Percentiles rank a stretch among this genome's conserved stretches.
phyloP scores from a whole-genome alignment of 1,140 invertebrate species.

The Musca domestica region DNA sequence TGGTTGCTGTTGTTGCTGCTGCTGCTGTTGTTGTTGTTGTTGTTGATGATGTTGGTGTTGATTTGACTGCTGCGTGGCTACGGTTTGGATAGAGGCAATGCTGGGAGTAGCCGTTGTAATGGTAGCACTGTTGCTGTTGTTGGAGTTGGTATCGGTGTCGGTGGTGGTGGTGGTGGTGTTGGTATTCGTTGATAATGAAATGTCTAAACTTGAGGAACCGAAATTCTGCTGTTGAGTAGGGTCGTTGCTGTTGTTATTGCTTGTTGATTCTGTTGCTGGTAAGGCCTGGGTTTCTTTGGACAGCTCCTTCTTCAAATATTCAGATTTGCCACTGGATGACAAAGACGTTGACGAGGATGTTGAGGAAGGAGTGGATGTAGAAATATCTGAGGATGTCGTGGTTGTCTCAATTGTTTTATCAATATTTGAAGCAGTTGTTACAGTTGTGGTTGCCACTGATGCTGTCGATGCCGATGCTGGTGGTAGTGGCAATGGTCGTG shows the following conservation, averaged over 20 bases:
- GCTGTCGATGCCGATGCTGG: not conserved
- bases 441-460: not conserved
- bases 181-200: not conserved
- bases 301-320: not conserved
- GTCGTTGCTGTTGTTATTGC: not conserved
- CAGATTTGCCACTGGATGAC: not conserved
- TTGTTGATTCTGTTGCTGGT: not conserved
- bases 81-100: too few species aligned
- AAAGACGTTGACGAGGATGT: too few species aligned
- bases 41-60: not conserved
- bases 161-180: not conserved
- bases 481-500: not conserved
- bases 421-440: slow-evolving; percentile 17
- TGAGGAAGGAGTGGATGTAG: too few species aligned
- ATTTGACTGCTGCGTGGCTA: not conserved
- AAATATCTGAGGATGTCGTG: too few species aligned
- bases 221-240: not conserved
- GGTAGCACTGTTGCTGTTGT: not conserved
- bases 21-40: not conserved
- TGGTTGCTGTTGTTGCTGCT: slow-evolving; percentile 26
- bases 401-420: slow-evolving; percentile 7
- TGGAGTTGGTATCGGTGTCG: not conserved
- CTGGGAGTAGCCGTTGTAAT: too few species aligned
- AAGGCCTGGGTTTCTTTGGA: not conserved
- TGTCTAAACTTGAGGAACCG: too few species aligned